Percentiles rank a stretch among this genome's conserved stretches.
Conservation (phyloP, 2,113 vertebrate species). For the Chloebia gouldiae region DNA sequence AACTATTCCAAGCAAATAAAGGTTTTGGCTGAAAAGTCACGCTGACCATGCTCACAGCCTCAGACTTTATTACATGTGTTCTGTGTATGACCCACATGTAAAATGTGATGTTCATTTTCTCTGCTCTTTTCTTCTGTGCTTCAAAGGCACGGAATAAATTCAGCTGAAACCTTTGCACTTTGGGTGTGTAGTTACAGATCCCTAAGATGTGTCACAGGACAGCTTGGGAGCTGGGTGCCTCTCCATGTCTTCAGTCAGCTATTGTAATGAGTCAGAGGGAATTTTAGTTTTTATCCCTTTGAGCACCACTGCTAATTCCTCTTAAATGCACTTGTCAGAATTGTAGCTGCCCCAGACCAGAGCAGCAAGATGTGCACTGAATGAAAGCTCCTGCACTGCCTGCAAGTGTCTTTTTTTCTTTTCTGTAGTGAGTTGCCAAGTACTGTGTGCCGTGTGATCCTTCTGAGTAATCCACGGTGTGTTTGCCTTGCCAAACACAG, state of each 20-base stretch:
- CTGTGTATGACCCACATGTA: background rate
- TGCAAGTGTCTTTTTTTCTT: background rate
- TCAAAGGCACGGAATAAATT: background rate
- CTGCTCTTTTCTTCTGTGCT: background rate
- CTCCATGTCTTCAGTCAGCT: background rate
- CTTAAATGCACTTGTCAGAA: background rate
- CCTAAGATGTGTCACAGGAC: background rate
- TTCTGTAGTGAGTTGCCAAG: background rate
- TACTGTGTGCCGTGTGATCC: background rate
- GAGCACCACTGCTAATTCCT: background rate
- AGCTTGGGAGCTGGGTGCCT: background rate
- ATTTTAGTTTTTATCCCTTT: background rate
- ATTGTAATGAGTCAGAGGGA: background rate
- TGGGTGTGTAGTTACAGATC: background rate
- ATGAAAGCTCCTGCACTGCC: background rate
- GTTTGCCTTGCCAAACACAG: background rate
- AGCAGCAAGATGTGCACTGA: background rate
- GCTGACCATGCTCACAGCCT: background rate
- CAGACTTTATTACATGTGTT: background rate
- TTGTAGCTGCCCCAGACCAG: background rate
- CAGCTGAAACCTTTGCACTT: background rate
- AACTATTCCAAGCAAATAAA: background rate
- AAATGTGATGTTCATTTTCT: fast-evolving
- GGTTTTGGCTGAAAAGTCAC: background rate
- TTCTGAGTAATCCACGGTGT: background rate